Evolutionary conservation across 35 echinoderm and acorn worm species (phyloP), one percentile per base, ranked within the genome.

Genomic region (Lytechinus variegatus): DNA sequence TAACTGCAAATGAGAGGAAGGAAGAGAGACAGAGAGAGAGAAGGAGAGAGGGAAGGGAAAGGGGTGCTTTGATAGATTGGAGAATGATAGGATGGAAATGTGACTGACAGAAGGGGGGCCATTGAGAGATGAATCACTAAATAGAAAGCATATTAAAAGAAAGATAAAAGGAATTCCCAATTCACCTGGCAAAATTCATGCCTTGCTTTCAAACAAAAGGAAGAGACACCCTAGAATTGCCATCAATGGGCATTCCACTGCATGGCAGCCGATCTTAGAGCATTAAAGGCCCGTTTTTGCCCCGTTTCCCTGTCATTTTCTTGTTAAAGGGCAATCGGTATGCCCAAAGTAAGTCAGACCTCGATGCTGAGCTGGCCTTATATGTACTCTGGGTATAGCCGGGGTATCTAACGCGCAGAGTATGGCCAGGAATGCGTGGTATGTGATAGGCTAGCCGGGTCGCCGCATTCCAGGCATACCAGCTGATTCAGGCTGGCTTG

Each of bases 391-490:
- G 88, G 29, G 52, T 54, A 90, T 90, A 54, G 88, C 12, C 11
- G 9, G 88, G 88, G 29, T 52, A 44, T 52, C 29, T 54, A 90
- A 90, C 88, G 52, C 88, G 88, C 10, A 52, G 88, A 33, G 88
- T 44, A 90, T 90, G 88, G 16, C 29, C 29, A 52, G 24, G 88
- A 90, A 90, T 90, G 88, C 28, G 0, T 12, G 88, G 88, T 90
- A 90, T 90, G 88, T 90, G 88, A 90, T 90, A 90, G 88, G 88
- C 88, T 90, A 90, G 88, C 88, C 88, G 88, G 88, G 88, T 90
- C 88, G 88, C 88, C n/a, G 88, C 88, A 90, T 90, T 90, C 88
- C 52, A 10, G 8, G 88, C 28, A 90, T 90, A 54, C 66, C 66
- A 79, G 16, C 66, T 79, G 66, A 79, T 79, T 79, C 66, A 79